A percentile compares a stretch with the other conserved stretches of the same genome.
Evolutionary conservation across 2,797 vertebrate species (phyloP).

Genomic region (Erithacus rubecula): DNA sequence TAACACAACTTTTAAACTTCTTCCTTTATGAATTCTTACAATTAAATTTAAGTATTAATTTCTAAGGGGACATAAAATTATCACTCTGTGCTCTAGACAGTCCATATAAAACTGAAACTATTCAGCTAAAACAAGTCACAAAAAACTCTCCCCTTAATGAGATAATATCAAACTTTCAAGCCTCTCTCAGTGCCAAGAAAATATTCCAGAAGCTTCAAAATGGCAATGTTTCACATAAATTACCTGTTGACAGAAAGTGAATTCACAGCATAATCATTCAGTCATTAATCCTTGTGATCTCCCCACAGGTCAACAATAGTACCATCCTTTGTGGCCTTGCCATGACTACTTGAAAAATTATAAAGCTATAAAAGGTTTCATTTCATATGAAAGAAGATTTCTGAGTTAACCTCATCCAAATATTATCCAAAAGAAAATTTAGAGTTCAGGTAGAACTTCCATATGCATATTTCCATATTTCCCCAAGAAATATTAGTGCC

Average conservation of each 20-base stretch:
- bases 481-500: background rate
- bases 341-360: background rate
- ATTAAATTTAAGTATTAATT: background rate
- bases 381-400: background rate
- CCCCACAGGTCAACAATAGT: background rate
- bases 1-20: background rate
- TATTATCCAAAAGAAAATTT: background rate
- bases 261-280: background rate
- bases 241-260: slow-evolving; percentile 33
- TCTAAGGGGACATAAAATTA: background rate
- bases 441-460: background rate
- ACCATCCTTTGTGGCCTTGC: background rate
- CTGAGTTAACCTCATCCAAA: background rate
- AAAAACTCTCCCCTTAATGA: background rate
- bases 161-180: background rate
- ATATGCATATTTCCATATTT: background rate
- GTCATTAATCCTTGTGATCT: background rate
- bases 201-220: background rate
- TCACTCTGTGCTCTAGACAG: background rate
- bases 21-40: background rate
- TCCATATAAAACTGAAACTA: background rate
- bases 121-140: background rate
- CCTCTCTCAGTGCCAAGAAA: background rate
- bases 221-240: background rate
- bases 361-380: background rate